These are phyloP conservation scores for Hirtodrosophila trivittata DNA, from an alignment of 2,888 invertebrate species.

Conservation along the genomic window DNA sequence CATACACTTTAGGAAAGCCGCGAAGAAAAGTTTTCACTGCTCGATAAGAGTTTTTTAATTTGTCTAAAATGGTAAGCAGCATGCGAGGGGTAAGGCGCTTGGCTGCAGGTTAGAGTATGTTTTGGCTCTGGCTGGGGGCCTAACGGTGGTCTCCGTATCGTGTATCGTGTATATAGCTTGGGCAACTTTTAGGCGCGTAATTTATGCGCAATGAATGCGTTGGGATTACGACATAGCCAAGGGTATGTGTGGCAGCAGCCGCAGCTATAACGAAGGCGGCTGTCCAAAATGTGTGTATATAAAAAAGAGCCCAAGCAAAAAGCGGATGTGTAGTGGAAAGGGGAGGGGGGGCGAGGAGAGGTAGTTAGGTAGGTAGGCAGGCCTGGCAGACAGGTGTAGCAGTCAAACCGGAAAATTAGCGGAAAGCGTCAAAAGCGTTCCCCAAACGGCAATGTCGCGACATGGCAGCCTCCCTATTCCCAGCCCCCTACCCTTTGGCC, in stretches of 20 bases:
- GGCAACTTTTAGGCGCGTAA: constrained; percentile 70
- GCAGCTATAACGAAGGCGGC: constrained; percentile 16
- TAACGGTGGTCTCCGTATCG: not conserved
- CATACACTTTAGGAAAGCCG: constrained; percentile 41
- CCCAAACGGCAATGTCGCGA: constrained; percentile 75
- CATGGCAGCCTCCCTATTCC: constrained; percentile 29
- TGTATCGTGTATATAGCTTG: constrained; percentile 9
- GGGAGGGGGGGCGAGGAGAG: not conserved
- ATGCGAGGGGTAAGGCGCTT: no score
- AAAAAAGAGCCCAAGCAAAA: not conserved
- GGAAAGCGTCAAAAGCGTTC: constrained; percentile 78
- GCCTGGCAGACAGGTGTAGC: constrained; percentile 66
- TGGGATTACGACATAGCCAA: constrained; percentile 62
- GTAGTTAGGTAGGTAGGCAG: not conserved
- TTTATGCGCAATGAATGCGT: constrained; percentile 77
- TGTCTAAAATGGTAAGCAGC: constrained; percentile 65
- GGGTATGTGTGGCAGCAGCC: constrained; percentile 39
- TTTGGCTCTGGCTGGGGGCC: no score
- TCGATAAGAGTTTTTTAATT: constrained; percentile 78
- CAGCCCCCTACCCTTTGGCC: not conserved
- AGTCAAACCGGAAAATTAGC: constrained; percentile 79
- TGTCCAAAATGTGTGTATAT: constrained; percentile 23
- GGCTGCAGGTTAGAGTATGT: no score
- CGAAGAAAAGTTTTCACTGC: constrained; percentile 66
- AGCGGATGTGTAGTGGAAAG: not conserved